Evolutionary conservation across 2,113 vertebrate genomes (phyloP).

Genomic region (Climacteris rufus): DNA sequence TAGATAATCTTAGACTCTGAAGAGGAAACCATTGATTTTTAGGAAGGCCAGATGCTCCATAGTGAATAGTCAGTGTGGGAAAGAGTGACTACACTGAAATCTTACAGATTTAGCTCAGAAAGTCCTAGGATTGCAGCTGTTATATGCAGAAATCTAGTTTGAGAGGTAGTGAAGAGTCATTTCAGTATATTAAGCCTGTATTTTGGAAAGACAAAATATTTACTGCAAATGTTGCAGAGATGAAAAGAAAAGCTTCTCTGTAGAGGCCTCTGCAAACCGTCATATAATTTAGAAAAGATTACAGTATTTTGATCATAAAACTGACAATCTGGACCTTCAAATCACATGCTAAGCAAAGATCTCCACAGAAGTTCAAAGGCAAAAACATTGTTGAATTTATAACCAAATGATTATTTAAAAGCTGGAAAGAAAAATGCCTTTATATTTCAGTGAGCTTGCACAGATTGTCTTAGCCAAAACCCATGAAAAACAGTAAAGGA

Average conservation of each 20-base stretch:
- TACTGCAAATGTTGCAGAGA: not conserved
- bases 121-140: not conserved
- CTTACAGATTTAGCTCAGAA: not conserved
- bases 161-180: not conserved
- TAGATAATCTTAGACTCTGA: not conserved
- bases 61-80: not conserved
- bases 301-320: conserved; percentile 9
- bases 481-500: not conserved
- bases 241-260: not conserved
- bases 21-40: not conserved
- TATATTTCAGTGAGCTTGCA: not conserved
- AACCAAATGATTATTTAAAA: not conserved
- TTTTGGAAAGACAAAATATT: not conserved
- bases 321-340: not conserved
- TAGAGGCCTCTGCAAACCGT: not conserved
- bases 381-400: not conserved
- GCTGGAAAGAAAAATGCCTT: not conserved
- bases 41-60: not conserved
- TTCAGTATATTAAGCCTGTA: not conserved
- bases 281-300: not conserved
- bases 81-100: not conserved
- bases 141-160: not conserved
- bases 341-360: not conserved
- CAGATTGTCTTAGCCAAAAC: not conserved
- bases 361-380: not conserved